Evolutionary conservation across 2,888 invertebrate genomes (phyloP).

Genomic region (Hirtodrosophila trivittata): DNA sequence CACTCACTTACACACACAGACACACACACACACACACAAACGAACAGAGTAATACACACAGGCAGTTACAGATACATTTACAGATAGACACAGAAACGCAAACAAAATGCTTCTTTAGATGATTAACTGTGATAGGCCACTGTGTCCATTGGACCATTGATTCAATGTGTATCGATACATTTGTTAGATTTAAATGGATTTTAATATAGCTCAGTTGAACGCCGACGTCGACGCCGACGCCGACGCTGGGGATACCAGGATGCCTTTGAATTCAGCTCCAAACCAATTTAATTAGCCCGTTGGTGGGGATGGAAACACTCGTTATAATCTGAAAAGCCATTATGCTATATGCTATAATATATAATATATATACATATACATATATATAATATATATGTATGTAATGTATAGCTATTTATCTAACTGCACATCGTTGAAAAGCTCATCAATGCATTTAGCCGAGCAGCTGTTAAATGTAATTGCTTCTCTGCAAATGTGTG

Average conservation of each 20-base stretch:
- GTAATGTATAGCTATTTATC: constrained; percentile 35
- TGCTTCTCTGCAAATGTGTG: constrained; percentile 48
- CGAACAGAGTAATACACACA: constrained; percentile 1
- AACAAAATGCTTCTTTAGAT: constrained; percentile 73
- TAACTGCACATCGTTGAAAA: constrained; percentile 42
- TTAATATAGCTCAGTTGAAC: constrained; percentile 58
- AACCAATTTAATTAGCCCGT: constrained; percentile 65
- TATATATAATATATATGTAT: constrained; percentile 1
- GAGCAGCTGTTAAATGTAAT: constrained; percentile 71
- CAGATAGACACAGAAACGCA: constrained; percentile 21
- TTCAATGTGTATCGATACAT: constrained; percentile 63
- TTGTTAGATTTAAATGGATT: constrained; percentile 73
- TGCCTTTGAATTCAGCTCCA: constrained; percentile 36
- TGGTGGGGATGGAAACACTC: constrained; percentile 36
- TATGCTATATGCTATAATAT: constrained; percentile 16
- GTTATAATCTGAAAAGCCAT: constrained; percentile 57
- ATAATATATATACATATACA: background rate
- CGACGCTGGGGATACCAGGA: constrained; percentile 16
- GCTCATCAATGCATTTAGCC: constrained; percentile 61
- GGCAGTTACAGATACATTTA: background rate
- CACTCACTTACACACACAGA: constrained; percentile 28
- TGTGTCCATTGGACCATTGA: constrained; percentile 44
- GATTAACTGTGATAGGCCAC: constrained; percentile 71
- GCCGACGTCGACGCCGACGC: constrained; percentile 11
- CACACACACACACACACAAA: constrained; percentile 15